A percentile compares a stretch with the other conserved stretches of the same genome.
These are phyloP conservation scores for Entomyzon cyanotis DNA, from an alignment of 2,113 vertebrate species.

Conservation along the genomic window DNA sequence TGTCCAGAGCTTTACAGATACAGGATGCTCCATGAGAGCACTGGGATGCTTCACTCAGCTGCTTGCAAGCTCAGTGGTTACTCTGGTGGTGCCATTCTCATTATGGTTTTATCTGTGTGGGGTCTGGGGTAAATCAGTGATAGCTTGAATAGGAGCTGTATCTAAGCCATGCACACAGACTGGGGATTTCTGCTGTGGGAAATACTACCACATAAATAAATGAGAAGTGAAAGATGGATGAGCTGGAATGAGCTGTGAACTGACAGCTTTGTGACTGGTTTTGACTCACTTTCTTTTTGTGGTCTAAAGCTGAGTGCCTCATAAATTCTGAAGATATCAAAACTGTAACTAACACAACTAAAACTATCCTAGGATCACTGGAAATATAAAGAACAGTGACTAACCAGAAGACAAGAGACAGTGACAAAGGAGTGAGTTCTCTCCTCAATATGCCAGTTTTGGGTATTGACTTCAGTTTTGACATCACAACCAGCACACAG, in stretches of 20 bases:
- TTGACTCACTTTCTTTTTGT: not conserved
- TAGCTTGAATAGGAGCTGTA: not conserved
- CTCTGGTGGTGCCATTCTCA: not conserved
- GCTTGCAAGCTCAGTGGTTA: not conserved
- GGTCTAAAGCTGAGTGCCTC: not conserved
- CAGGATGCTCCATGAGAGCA: rapidly evolving
- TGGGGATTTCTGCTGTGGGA: not conserved
- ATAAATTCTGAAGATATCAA: not conserved
- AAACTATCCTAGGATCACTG: not conserved
- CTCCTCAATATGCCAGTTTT: not conserved
- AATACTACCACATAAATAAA: not conserved
- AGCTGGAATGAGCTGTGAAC: slow-evolving; percentile 4
- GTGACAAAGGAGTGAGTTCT: not conserved
- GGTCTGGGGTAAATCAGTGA: not conserved
- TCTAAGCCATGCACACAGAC: not conserved
- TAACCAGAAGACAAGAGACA: not conserved
- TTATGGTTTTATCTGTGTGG: not conserved
- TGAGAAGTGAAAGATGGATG: not conserved
- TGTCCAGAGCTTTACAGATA: not conserved
- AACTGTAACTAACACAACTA: not conserved
- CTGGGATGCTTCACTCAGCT: not conserved
- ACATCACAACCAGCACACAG: not conserved
- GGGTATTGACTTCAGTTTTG: not conserved
- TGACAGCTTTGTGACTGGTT: not conserved
- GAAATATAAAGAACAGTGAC: not conserved